Base-by-base conservation (phyloP, 2,113 vertebrate species). In the Willisornis vidua region DNA sequence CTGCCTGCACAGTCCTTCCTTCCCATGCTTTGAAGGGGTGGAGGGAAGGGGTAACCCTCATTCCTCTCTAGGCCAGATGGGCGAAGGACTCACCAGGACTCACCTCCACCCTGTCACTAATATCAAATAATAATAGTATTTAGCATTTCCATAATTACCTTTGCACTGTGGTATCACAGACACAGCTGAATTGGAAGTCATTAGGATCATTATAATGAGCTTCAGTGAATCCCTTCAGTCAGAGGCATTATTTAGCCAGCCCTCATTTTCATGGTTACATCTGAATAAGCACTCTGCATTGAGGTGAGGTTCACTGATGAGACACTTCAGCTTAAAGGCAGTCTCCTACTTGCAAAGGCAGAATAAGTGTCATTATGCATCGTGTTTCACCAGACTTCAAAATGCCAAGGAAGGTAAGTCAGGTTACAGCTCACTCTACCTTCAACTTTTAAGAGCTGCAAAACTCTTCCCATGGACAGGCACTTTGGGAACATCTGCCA, bases 71-170 rank as follows among this genome's bases (percentile, higher is more conserved):
- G 66, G 71, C 58, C 89, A 97, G 74, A 82, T 33, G n/a, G 57
- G 35, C 70, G 85, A 90, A 91, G 81, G 58, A 84, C 77, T 94
- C 23, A 48, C 41, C 81, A 93, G 74, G 70, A 72, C 86, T 95
- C 66, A 91, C 55, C 87, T 74, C 92, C 92, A 87, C 94, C 92
- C 84, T 92, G 84, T 54, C 89, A 77, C 73, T 95, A 96, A 95
- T 94, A 95, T 92, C 51, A 91, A 94, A 83, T 94, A 97, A 96
- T 97, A 96, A 96, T 49, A 96, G 95, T 94, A 89, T 94, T 97
- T 94, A 94, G 83, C 72, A 91, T 82, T 94, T 89, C 91, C 54
- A 71, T 94, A 93, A 96, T 96, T 93, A 79, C 61, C 86, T 89
- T 82, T 91, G 94, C 84, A 70, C 49, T 78, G 66, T 82, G 89